Evolutionary conservation across 2,797 vertebrate species (phyloP).

Genomic region (Dendrocincla tyrannina): DNA sequence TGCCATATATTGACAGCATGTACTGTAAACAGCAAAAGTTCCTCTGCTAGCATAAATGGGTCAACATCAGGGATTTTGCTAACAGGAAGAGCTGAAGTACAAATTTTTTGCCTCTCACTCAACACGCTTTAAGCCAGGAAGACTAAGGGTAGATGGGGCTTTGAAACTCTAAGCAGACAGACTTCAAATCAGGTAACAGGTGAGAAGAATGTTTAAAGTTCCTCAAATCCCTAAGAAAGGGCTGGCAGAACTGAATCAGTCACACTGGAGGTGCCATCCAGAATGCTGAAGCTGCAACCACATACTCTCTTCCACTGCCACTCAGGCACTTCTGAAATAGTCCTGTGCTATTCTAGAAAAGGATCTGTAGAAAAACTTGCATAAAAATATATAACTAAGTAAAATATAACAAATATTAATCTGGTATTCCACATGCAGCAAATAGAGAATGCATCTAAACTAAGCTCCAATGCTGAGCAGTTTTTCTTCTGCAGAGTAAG

Average conservation of each 20-base stretch:
- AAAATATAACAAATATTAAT: neutral
- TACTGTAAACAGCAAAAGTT: neutral
- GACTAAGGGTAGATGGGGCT: neutral
- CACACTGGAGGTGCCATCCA: neutral
- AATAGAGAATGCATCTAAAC: neutral
- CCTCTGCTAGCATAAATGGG: neutral
- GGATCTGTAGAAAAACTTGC: neutral
- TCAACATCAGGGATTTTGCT: neutral
- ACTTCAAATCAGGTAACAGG: neutral
- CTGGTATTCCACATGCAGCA: neutral
- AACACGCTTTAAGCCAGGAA: neutral
- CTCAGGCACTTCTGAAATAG: neutral
- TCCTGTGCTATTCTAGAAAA: neutral
- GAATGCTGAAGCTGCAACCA: neutral
- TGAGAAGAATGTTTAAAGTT: fast-evolving
- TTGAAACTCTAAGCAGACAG: neutral
- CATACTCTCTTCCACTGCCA: too few species aligned
- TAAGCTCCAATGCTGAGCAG: neutral
- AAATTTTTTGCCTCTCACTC: neutral
- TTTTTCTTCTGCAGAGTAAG: neutral
- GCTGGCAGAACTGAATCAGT: neutral
- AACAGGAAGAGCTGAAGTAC: neutral
- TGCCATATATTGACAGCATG: neutral
- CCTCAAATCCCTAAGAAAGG: neutral
- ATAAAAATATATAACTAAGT: neutral